phyloP scores from a whole-genome alignment of 2,113 vertebrate species.

The Reinhardtius hippoglossoides region DNA sequence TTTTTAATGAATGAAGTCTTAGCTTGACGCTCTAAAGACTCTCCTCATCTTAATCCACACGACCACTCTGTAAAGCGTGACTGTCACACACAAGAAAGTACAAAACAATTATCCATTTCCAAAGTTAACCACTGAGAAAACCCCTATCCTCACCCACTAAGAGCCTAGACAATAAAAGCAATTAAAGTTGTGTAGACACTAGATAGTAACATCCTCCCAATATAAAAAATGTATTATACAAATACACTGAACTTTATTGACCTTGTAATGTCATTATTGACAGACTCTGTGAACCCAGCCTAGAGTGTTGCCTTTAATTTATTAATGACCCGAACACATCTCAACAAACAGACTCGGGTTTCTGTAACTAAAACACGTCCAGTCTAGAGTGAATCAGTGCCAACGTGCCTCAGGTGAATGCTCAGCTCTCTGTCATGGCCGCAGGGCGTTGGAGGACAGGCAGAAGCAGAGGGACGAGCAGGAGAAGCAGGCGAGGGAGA shows the following conservation, averaged over 20 bases:
- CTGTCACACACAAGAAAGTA: too few species aligned
- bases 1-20: not conserved
- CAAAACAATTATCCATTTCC: too few species aligned
- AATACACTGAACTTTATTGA: constrained; percentile 12
- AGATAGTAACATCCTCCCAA: too few species aligned
- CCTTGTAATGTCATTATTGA: not conserved
- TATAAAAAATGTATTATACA: not conserved
- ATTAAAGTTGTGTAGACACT: too few species aligned
- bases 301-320: constrained; percentile 45
- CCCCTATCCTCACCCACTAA: too few species aligned
- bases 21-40: not conserved
- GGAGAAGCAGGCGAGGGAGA: constrained; percentile 86
- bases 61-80: too few species aligned
- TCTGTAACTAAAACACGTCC: constrained; percentile 31
- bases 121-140: too few species aligned
- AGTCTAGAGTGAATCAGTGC: constrained; percentile 26
- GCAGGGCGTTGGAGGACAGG: constrained; percentile 89
- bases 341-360: constrained; percentile 57
- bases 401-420: not conserved
- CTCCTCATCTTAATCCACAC: too few species aligned
- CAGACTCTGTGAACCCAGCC: constrained; percentile 7
- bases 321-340: constrained; percentile 70
- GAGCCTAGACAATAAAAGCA: too few species aligned
- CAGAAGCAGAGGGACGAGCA: constrained; percentile 84
- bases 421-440: constrained; percentile 7